phyloP scores from a whole-genome alignment of 2,888 invertebrate species.

The Nephrocerus scutellatus region DNA sequence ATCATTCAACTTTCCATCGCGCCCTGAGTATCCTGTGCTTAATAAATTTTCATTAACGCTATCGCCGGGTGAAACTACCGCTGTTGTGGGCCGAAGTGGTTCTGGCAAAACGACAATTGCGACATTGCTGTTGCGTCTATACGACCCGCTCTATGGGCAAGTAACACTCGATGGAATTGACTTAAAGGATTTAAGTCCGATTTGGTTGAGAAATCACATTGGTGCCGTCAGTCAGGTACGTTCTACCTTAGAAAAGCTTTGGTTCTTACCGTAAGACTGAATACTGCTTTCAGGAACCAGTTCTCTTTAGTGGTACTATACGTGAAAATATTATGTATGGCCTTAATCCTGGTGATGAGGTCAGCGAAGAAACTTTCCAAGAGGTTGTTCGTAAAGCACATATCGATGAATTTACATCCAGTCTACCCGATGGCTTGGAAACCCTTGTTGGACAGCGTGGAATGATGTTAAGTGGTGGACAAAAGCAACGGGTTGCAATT shows the following conservation, averaged over 20 bases:
- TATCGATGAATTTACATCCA: slow-evolving; percentile 68
- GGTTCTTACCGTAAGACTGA: slow-evolving; percentile 8
- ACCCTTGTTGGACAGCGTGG: slow-evolving; percentile 87
- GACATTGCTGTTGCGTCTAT: slow-evolving; percentile 71
- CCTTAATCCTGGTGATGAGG: slow-evolving; percentile 50
- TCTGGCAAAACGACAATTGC: slow-evolving; percentile 93
- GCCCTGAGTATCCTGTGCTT: slow-evolving; percentile 55
- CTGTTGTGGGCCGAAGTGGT: slow-evolving; percentile 83
- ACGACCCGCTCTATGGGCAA: slow-evolving; percentile 70
- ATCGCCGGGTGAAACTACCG: slow-evolving; percentile 65
- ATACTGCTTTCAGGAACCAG: slow-evolving; percentile 64
- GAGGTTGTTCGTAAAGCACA: slow-evolving; percentile 75
- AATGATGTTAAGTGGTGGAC: slow-evolving; percentile 84
- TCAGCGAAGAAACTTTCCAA: slow-evolving; percentile 52
- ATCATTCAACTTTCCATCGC: slow-evolving; percentile 64
- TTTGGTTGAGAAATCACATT: slow-evolving; percentile 78
- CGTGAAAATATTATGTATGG: slow-evolving; percentile 90
- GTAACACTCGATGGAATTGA: slow-evolving; percentile 72
- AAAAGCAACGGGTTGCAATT: slow-evolving; percentile 88
- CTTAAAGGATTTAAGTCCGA: slow-evolving; percentile 67
- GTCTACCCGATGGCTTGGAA: slow-evolving; percentile 64
- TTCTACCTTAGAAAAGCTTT: background rate
- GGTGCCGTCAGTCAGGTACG: slow-evolving; percentile 75
- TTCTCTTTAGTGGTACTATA: slow-evolving; percentile 84
- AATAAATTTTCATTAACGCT: slow-evolving; percentile 61